Evolutionary conservation across 2,888 invertebrate species (phyloP).

Genomic region (Autographa pulchrina): DNA sequence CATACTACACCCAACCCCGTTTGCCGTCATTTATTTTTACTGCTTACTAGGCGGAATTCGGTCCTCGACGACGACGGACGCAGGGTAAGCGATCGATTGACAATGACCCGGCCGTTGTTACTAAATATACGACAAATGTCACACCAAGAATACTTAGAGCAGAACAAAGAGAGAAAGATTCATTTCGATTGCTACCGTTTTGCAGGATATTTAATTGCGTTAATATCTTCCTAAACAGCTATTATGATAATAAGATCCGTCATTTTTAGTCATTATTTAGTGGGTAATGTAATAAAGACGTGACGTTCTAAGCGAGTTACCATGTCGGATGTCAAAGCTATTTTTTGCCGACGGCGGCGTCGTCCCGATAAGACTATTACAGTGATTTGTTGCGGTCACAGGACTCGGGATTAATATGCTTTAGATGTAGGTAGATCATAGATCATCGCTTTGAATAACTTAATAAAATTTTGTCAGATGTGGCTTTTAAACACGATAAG

Average conservation of each 20-base stretch:
- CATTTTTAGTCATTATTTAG: conserved; percentile 40
- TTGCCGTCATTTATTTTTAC: conserved; percentile 79
- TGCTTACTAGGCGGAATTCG: conserved; percentile 69
- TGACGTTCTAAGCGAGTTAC: conserved; percentile 64
- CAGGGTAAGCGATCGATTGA: conserved; percentile 46
- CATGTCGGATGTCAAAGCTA: conserved; percentile 66
- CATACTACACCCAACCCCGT: conserved; percentile 67
- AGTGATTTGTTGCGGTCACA: conserved; percentile 53
- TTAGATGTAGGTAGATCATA: conserved; percentile 14
- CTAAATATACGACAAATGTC: conserved; percentile 41
- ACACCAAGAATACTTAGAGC: conserved; percentile 15
- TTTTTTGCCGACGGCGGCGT: conserved; percentile 62
- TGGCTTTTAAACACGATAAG: neutral
- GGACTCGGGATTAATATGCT: conserved; percentile 46
- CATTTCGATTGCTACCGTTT: conserved; percentile 30
- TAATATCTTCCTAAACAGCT: conserved; percentile 27
- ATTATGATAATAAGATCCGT: conserved; percentile 46
- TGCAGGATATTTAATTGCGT: conserved; percentile 45
- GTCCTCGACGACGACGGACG: conserved; percentile 58
- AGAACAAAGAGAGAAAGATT: conserved; percentile 32
- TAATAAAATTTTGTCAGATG: neutral
- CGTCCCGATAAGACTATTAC: conserved; percentile 41
- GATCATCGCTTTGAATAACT: neutral
- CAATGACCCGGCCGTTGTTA: conserved; percentile 30
- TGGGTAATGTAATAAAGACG: conserved; percentile 56